Evolutionary conservation across 2,888 invertebrate genomes (phyloP).

Genomic region (Cistogaster globosa): DNA sequence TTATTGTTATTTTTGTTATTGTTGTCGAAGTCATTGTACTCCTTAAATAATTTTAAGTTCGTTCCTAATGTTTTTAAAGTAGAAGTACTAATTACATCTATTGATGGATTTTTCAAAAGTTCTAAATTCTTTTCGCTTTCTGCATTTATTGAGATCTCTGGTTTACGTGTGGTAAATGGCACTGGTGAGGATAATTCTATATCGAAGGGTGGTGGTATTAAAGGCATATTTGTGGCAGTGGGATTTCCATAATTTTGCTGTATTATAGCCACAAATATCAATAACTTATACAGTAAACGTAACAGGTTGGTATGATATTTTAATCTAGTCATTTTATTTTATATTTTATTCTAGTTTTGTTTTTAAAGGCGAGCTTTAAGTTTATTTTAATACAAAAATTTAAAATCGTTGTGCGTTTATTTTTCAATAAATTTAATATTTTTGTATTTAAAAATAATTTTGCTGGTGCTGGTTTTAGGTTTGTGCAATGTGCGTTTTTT

Average conservation of each 20-base stretch:
- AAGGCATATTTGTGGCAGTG: slow-evolving; percentile 22
- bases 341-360: background rate
- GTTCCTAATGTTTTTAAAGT: slow-evolving; percentile 30
- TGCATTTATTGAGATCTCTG: slow-evolving; percentile 54
- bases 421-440: slow-evolving; percentile 8
- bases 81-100: slow-evolving; percentile 28
- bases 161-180: slow-evolving; percentile 71
- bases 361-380: slow-evolving; percentile 1
- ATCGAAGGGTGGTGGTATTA: slow-evolving; percentile 40
- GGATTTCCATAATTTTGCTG: slow-evolving; percentile 74
- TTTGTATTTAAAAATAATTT: background rate
- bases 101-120: slow-evolving; percentile 10
- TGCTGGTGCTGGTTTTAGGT: slow-evolving; percentile 18
- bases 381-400: background rate
- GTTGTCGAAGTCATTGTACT: background rate
- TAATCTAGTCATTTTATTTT: slow-evolving; percentile 74
- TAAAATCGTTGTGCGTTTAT: slow-evolving; percentile 60
- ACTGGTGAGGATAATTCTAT: slow-evolving; percentile 72
- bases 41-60: slow-evolving; percentile 65
- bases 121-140: slow-evolving; percentile 20
- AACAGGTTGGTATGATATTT: slow-evolving; percentile 69
- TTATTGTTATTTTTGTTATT: no score
- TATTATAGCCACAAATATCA: slow-evolving; percentile 77
- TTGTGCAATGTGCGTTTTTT: slow-evolving; percentile 48
- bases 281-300: slow-evolving; percentile 76